Evolutionary conservation across 2,113 vertebrate species (phyloP), one percentile per base, ranked within the genome.

Genomic region (Pyxicephalus adspersus): DNA sequence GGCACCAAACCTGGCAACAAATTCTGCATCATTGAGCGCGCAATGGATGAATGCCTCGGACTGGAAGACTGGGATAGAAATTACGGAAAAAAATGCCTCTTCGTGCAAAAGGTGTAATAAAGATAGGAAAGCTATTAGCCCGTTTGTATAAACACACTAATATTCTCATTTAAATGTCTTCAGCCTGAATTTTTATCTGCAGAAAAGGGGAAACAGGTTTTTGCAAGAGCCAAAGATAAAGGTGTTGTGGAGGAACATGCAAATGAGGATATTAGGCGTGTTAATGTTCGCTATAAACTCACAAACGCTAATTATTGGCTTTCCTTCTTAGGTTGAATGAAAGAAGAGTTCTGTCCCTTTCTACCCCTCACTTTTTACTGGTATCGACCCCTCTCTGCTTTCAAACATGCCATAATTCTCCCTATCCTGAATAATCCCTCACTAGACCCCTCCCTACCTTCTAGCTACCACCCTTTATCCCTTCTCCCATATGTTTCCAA

Each of bases 131-230:
- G 54, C 54, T 29, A 74, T 74, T 74, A 74, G 54, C 71, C 28
- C 19, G 19, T 74, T 29, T 38, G 54, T 74, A 74, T 58, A 74
- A 74, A 74, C 71, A 74, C 71, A 74, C 54, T 58, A 74, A 74
- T 74, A 74, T 74, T 74, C 71, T 74, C 71, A 74, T 74, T 74
- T 74, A 74, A 60, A 74, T 60, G 71, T 58, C 71, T 74, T 38
- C 51, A 74, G 71, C 13, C 54, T 11, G 54, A 73, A 60, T 57
- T 74, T 58, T 74, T 74, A 74, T 74, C 71, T 74, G 54, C 71
- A 18, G 54, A 60, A 55, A 74, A 74, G 55, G 29, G 71, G 71
- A 74, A 74, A 74, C 71, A 74, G 29, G 71, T 60, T 74, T 74
- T 22, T 55, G 54, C 11, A 58, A 58, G 58, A 74, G 55, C 29